A percentile compares a stretch with the other conserved stretches of the same genome.
phyloP scores from a whole-genome alignment of 2,113 vertebrate species.

The Elachura formosa region DNA sequence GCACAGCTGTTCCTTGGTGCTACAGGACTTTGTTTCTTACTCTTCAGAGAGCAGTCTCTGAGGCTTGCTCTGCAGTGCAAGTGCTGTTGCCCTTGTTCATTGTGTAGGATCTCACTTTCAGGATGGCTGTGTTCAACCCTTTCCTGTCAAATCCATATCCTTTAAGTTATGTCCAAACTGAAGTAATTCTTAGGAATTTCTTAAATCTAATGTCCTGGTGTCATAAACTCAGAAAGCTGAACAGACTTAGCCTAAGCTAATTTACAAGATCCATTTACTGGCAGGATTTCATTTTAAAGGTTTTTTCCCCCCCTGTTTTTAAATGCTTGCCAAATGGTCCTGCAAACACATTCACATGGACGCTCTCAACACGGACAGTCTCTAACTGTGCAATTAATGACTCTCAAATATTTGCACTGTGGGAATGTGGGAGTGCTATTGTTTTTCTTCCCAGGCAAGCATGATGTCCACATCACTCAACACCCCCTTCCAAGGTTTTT shows the following conservation, averaged over 20 bases:
- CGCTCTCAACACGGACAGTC: accelerated
- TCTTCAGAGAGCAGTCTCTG: not conserved
- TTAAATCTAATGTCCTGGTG: accelerated
- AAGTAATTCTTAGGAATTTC: not conserved
- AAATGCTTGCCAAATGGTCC: not conserved
- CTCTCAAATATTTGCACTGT: not conserved
- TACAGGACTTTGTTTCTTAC: accelerated
- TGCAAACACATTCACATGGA: not conserved
- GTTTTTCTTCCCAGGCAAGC: not conserved
- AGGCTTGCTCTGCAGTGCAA: not conserved
- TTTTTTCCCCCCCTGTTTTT: accelerated
- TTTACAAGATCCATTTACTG: not conserved
- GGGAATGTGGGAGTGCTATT: not conserved
- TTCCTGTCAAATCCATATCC: not conserved
- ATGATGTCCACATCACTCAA: not conserved
- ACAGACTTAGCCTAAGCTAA: not conserved
- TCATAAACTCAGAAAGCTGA: not conserved
- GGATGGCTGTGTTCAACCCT: not conserved
- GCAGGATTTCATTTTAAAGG: not conserved
- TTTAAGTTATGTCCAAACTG: not conserved
- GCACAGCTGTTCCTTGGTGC: not conserved
- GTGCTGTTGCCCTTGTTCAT: not conserved
- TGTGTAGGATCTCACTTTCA: not conserved
- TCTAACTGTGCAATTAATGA: not conserved
- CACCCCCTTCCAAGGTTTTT: not conserved